Evolutionary conservation across 1,140 invertebrate species (phyloP).

Genomic region (Micrasema longulum): DNA sequence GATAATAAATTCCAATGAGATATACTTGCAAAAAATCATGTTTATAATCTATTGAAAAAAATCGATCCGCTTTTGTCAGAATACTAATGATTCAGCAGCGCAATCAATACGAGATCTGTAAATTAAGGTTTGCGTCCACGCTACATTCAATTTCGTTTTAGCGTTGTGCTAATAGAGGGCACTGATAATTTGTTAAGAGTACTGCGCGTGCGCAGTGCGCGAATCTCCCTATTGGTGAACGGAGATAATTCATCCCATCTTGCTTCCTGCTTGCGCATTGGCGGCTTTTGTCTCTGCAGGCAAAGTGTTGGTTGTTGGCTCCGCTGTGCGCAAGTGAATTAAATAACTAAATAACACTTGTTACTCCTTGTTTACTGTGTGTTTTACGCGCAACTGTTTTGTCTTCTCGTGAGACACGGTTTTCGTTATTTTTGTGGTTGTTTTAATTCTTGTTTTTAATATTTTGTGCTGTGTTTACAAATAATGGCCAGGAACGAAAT

Average conservation of each 20-base stretch:
- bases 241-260: no score
- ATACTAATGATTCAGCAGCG: background rate
- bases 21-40: no score
- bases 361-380: constrained; percentile 20
- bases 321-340: constrained; percentile 2
- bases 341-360: constrained; percentile 19
- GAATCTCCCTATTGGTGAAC: no score
- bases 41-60: no score
- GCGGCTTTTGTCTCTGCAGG: constrained; percentile 5
- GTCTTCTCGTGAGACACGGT: constrained; percentile 12
- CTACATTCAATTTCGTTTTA: background rate
- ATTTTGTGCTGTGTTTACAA: constrained; percentile 26
- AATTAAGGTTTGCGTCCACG: constrained; percentile 3
- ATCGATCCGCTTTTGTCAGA: no score
- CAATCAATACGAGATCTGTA: background rate
- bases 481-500: constrained; percentile 32
- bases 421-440: constrained; percentile 17
- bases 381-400: constrained; percentile 6
- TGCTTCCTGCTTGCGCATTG: constrained; percentile 22
- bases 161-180: constrained; percentile 11
- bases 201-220: background rate
- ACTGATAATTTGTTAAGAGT: background rate
- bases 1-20: no score
- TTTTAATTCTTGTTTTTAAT: constrained; percentile 19
- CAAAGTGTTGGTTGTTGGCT: constrained; percentile 11